phyloP scores from a whole-genome alignment of 2,797 vertebrate genomes.

The Erpetoichthys calabaricus region DNA sequence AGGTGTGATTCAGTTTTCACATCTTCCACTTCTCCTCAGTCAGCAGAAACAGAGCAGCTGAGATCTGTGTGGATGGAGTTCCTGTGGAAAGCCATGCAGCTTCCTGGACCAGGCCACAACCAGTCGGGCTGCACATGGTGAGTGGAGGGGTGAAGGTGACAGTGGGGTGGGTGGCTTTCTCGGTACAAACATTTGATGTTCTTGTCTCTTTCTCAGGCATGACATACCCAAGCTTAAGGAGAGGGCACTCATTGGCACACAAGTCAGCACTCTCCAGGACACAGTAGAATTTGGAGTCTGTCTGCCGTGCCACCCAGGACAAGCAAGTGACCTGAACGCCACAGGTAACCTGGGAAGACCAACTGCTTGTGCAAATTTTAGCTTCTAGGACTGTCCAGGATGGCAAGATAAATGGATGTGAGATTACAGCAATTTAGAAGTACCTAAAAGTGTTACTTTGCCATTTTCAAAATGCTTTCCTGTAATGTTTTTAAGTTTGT shows the following conservation, averaged over 20 bases:
- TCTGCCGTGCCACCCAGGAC: too few species aligned
- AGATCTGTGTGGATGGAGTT: conserved; percentile 41
- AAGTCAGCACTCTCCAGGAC: conserved; percentile 5
- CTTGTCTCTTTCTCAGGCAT: conserved; percentile 16
- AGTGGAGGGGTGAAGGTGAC: neutral
- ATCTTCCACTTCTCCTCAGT: conserved; percentile 21
- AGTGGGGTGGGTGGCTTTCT: neutral
- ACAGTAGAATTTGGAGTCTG: too few species aligned
- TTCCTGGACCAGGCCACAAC: conserved; percentile 14
- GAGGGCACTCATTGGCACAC: conserved; percentile 9
- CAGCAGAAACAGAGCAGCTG: conserved; percentile 43
- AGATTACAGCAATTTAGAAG: too few species aligned
- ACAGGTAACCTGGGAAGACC: too few species aligned
- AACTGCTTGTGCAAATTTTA: too few species aligned
- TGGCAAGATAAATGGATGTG: too few species aligned
- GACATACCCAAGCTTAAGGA: conserved; percentile 15
- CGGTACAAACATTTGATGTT: neutral
- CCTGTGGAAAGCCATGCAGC: conserved; percentile 47
- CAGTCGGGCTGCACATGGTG: conserved; percentile 25
- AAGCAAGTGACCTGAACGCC: too few species aligned
- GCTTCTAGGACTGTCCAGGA: too few species aligned
- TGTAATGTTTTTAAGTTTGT: too few species aligned
- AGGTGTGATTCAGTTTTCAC: too few species aligned
- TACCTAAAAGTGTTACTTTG: too few species aligned
- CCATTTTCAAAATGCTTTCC: too few species aligned